Base-by-base conservation (phyloP, 2,888 invertebrate genomes). In the Saturnia japonica region DNA sequence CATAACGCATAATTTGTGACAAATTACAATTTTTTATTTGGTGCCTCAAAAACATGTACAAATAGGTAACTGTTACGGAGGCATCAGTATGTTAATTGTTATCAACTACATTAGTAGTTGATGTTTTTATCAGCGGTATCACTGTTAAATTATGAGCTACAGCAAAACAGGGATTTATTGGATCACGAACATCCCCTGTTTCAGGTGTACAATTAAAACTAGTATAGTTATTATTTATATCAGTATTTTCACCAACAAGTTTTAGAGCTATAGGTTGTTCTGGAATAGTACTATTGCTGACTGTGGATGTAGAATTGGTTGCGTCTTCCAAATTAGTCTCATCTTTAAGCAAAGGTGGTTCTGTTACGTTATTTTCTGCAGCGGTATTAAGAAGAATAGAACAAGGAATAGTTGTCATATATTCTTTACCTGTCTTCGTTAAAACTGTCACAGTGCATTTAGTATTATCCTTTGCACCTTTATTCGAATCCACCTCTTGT, bases 341-440 rank as follows among this genome's bases (percentile, higher is more conserved):
- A 74, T 84, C 84, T 43, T 75, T 74, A 47, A 79, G 34, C 40
- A 82, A 69, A 28, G 88, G 85, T 25, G 92, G 85, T 78, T 93
- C 93, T n/a, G 93, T 93, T 0, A 92, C 93, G 80, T 93, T 93
- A 76, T 94, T 93, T 81, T 93, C 91, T 47, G 93, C 92, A 25
- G 94, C 94, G 57, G 89, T 85, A 71, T 88, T 93, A 19, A 94
- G 80, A 43, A 94, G 85, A 73, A 87, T 86, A 19, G 94, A 92
- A 79, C 94, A 94, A 28, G 94, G 92, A 76, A 94, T 94, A 14
- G 93, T 91, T 1, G 94, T 94, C 86, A 88, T 90, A 81, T 85
- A 92, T 79, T 94, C 94, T 78, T 84, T 86, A 14, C 85, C 89
- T 68, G 84, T 78, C 76, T 93, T 94, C 45, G 88, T 93, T 22